These are phyloP conservation scores for Sarcophaga caerulescens DNA, from an alignment of 2,888 invertebrate genomes.

Conservation along the genomic window DNA sequence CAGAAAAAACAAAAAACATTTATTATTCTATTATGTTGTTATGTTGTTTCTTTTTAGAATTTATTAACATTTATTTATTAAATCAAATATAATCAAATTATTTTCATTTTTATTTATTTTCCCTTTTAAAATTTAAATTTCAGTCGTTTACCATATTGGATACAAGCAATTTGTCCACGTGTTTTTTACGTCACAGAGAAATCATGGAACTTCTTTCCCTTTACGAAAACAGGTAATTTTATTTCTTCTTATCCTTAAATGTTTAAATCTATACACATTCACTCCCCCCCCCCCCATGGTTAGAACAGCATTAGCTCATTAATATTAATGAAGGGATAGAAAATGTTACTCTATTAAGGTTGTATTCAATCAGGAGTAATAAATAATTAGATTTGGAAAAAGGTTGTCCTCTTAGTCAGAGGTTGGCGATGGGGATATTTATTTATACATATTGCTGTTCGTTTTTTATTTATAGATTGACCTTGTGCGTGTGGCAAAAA, in stretches of 20 bases:
- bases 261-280: not conserved
- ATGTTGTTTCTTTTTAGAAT: not conserved
- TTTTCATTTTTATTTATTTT: conserved; percentile 49
- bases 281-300: not conserved
- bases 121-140: conserved; percentile 75
- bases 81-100: not conserved
- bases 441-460: not conserved
- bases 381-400: not conserved
- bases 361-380: not conserved
- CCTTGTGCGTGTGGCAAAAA: conserved; percentile 29
- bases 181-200: conserved; percentile 96
- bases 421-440: not conserved
- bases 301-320: conserved; percentile 22
- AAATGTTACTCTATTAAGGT: not conserved
- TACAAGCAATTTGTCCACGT: conserved; percentile 92
- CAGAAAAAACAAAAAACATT: not conserved
- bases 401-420: not conserved
- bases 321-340: not conserved
- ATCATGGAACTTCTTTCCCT: conserved; percentile 97
- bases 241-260: conserved; percentile 7
- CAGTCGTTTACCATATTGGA: conserved; percentile 94
- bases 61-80: conserved; percentile 1
- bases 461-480: conserved; percentile 31
- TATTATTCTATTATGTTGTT: too few species aligned
- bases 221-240: conserved; percentile 89